phyloP scores from a whole-genome alignment of 2,797 vertebrate species.

The Siniperca obscura region DNA sequence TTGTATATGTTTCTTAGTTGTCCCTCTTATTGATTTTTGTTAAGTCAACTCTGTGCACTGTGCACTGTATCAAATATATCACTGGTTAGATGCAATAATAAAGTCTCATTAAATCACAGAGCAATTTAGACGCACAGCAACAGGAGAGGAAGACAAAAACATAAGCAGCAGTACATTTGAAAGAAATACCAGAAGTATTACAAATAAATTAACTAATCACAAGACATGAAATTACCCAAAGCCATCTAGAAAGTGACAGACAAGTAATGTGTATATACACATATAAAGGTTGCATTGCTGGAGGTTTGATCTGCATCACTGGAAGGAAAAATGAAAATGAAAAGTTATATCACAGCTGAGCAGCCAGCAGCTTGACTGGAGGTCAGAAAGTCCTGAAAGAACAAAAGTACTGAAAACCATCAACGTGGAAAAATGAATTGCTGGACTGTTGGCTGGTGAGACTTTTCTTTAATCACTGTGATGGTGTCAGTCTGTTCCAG shows the following conservation, averaged over 20 bases:
- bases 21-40: constrained; percentile 37
- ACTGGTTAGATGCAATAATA: constrained; percentile 22
- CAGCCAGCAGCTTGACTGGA: neutral
- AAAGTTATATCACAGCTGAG: neutral
- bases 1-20: constrained; percentile 31
- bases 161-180: neutral
- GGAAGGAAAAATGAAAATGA: neutral
- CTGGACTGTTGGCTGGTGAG: neutral
- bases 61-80: constrained; percentile 19
- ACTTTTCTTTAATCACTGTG: constrained; percentile 39
- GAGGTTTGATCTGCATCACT: neutral
- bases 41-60: constrained; percentile 3
- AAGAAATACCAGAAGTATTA: neutral
- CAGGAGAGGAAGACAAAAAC: constrained; percentile 6
- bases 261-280: neutral
- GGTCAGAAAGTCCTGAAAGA: constrained; percentile 3
- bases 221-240: neutral
- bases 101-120: constrained; percentile 32
- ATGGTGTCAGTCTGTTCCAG: constrained; percentile 46
- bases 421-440: neutral
- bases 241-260: neutral
- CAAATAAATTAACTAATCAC: neutral
- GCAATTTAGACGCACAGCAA: neutral
- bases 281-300: neutral
- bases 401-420: neutral